Base-by-base conservation (phyloP, 2,797 vertebrate genomes). In the Ctenopoma kingsleyae region DNA sequence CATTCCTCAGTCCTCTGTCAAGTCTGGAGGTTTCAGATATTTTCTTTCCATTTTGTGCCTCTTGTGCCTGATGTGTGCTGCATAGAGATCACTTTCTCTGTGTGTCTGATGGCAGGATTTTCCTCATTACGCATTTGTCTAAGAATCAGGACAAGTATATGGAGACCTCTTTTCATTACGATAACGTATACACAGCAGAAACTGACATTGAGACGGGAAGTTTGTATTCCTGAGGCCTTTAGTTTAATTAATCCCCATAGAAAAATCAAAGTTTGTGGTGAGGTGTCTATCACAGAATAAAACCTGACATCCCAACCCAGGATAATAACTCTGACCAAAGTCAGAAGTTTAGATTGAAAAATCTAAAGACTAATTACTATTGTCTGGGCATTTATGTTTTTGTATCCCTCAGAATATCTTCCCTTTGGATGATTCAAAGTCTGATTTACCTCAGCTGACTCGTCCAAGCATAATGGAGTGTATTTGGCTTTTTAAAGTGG, bases 191-290 rank as follows among this genome's bases (percentile, higher is more conserved):
- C 74, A 67, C 79, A 71, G 81, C 64, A 49, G 61, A 77, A 71
- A 78, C 73, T 90, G 89, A 87, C 89, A 88, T 80, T 75, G 52
- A 75, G 67, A 76, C 72, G 84, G 71, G 56, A 89, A 83, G 85
- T 89, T 82, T 90, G 77, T 60, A 40, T 87, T 91, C 88, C 88
- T 85, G 71, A 55, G 89, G 88, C 86, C 80, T 88, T 79, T 72
- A 92, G 22, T 32, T 90, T 87, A 92, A 92, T 92, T 86, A 92
- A 91, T 89, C 87, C 78, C 87, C 27, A 53, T 51, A 68, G 79
- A 83, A 82, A 74, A 85, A 78, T 71, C 57, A 67, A 40, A 66
- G 62, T 19, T 20, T 23, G 61, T 23, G 46, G 63, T 76, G 73
- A 87, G 77, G 74, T 91, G 82, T 89, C 87, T 79, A 68, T 88